Evolutionary conservation across 2,797 vertebrate genomes (phyloP).

Genomic region (Chelidonichthys spinosus): DNA sequence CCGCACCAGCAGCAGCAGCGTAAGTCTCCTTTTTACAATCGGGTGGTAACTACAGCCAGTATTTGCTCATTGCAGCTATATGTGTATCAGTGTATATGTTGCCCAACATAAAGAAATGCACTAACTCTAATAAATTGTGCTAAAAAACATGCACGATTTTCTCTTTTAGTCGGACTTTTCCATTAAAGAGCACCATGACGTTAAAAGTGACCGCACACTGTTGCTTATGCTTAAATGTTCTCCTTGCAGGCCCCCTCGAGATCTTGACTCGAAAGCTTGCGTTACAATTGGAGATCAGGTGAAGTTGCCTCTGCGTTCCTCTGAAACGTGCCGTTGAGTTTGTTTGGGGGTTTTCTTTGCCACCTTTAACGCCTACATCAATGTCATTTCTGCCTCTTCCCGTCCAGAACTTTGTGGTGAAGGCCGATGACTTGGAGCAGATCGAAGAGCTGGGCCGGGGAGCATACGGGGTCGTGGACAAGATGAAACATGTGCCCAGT

Average conservation of each 20-base stretch:
- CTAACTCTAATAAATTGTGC: neutral
- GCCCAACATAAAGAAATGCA: neutral
- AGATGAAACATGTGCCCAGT: conserved; percentile 97
- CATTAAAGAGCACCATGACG: neutral
- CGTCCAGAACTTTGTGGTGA: conserved; percentile 96
- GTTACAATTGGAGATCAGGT: conserved; percentile 97
- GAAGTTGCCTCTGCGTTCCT: conserved; percentile 30
- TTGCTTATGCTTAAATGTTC: conserved; percentile 19
- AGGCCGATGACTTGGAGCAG: conserved; percentile 97
- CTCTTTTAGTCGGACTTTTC: neutral
- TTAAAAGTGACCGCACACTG: neutral
- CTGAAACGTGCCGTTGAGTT: neutral
- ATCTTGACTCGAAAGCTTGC: conserved; percentile 97
- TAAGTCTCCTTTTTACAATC: conserved; percentile 77
- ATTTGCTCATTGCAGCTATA: neutral
- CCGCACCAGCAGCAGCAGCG: conserved; percentile 88
- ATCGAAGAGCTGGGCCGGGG: conserved; percentile 95
- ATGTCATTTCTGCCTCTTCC: neutral
- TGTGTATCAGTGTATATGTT: rapidly evolving
- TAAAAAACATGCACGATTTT: neutral
- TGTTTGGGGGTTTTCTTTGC: neutral
- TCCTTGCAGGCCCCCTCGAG: conserved; percentile 90
- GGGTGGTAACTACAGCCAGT: neutral
- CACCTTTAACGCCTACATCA: neutral
- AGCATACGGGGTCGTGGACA: conserved; percentile 98